Base-by-base conservation (phyloP, 2,888 invertebrate species). In the Mimumesa dahlbomi region DNA sequence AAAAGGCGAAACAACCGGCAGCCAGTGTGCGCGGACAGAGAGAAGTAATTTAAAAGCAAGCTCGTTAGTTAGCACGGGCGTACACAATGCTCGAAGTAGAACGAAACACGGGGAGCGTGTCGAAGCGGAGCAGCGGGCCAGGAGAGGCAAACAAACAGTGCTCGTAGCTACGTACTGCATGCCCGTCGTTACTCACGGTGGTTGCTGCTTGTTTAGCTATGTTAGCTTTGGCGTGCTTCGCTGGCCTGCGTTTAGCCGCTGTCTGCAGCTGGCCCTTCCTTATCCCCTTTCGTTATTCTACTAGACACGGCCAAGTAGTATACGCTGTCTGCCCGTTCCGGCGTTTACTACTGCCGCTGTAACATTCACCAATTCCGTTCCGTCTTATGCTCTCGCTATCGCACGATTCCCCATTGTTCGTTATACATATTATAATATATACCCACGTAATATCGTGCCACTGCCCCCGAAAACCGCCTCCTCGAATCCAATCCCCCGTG, bases 141-240 rank as follows among this genome's bases (percentile, higher is more conserved):
- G 52, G 42, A 19, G 48, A 36, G 45, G 69, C 66, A 64, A 72
- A 65, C 79, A 75, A 78, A 75, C 75, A 64, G 36, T 16, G 63
- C 45, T 72, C 36, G 63, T 49, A 54, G 61, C 56, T 63, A 29
- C 29, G 58, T 43, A n/a, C 52, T 62, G 19, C 40, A 52, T 38
- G 74, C 62, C 61, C 59, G 42, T 50, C 72, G 79, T 75, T 73
- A 68, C 65, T 79, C 75, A 63, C 61, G 57, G 48, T 34, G 69
- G 79, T 71, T 64, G 56, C 63, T 75, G 79, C 75, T 79, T 78
- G 75, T 79, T 77, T 74, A 77, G 71, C 67, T 45, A 57, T 77
- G 77, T 78, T 79, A 69, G 73, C 75, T 78, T 73, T 75, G 69
- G 62, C 64, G 57, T 67, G 75, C 69, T 69, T 67, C 59, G 50